phyloP scores from a whole-genome alignment of 2,888 invertebrate genomes.

The Schrankia costaestrigalis region DNA sequence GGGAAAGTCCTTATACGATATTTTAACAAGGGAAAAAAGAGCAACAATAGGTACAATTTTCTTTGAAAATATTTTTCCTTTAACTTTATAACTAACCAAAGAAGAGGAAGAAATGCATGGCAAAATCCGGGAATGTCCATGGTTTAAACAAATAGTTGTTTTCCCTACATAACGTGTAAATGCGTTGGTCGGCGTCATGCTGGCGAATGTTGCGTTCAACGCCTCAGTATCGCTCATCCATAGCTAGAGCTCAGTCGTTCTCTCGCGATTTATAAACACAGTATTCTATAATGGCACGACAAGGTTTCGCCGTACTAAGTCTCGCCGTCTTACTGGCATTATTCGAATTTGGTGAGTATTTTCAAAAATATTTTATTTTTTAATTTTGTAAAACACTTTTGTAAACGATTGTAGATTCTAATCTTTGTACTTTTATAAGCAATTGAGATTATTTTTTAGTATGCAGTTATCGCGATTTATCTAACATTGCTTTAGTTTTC shows the following conservation, averaged over 20 bases:
- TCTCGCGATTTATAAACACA: slow-evolving; percentile 26
- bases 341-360: slow-evolving; percentile 62
- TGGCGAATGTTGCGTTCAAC: slow-evolving; percentile 42
- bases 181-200: slow-evolving; percentile 59
- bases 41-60: too few relatives aligned
- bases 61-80: too few relatives aligned
- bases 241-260: slow-evolving; percentile 47
- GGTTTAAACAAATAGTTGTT: slow-evolving; percentile 7
- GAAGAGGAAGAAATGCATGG: too few relatives aligned
- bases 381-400: slow-evolving; percentile 10
- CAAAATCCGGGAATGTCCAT: slow-evolving; percentile 26
- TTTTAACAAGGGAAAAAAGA: too few relatives aligned
- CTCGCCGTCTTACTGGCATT: slow-evolving; percentile 60
- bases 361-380: slow-evolving; percentile 5
- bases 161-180: slow-evolving; percentile 54
- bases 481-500: neutral
- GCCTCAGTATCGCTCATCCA: slow-evolving; percentile 51
- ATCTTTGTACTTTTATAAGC: slow-evolving; percentile 12
- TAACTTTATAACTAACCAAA: too few relatives aligned
- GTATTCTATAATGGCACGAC: slow-evolving; percentile 54
- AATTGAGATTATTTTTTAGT: slow-evolving; percentile 13
- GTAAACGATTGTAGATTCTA: slow-evolving; percentile 19
- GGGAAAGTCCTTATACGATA: too few relatives aligned
- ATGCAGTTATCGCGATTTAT: slow-evolving; percentile 4
- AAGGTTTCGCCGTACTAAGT: slow-evolving; percentile 47